Percentiles rank a stretch among this genome's conserved stretches.
These are phyloP conservation scores for Gobiocypris rarus DNA, from an alignment of 2,113 vertebrate species.

Conservation along the genomic window DNA sequence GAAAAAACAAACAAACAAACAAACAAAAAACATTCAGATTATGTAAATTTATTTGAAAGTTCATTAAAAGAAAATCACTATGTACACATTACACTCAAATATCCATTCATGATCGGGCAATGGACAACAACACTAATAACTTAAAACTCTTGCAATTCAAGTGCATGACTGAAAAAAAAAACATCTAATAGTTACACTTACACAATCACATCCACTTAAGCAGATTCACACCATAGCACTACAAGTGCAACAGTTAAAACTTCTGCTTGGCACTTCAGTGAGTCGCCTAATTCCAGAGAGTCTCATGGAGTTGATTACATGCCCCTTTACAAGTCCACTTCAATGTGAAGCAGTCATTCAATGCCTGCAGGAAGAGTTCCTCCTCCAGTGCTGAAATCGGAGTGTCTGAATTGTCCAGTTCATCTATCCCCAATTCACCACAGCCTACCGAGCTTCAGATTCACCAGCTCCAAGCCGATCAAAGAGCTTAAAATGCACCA, in stretches of 20 bases:
- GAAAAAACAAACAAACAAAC: not conserved
- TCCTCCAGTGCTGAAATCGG: constrained; percentile 61
- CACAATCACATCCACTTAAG: constrained; percentile 63
- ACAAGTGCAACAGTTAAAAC: constrained; percentile 61
- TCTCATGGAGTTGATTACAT: constrained; percentile 71
- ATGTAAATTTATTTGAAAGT: constrained; percentile 77
- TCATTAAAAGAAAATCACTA: constrained; percentile 75
- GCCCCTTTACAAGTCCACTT: constrained; percentile 74
- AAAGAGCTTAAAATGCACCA: constrained; percentile 57
- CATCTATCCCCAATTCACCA: constrained; percentile 62
- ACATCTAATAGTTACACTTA: constrained; percentile 57
- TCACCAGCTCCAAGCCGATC: constrained; percentile 51
- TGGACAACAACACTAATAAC: constrained; percentile 71
- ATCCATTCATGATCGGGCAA: constrained; percentile 65
- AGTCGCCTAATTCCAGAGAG: constrained; percentile 66
- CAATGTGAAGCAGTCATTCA: constrained; percentile 81
- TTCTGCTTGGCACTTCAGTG: constrained; percentile 73
- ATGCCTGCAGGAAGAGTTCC: constrained; percentile 59
- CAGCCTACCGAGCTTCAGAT: constrained; percentile 50
- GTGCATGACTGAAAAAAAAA: constrained; percentile 62
- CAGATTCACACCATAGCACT: constrained; percentile 63
- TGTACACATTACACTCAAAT: constrained; percentile 66
- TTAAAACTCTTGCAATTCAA: constrained; percentile 75
- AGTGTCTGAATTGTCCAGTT: constrained; percentile 69
- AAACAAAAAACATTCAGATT: constrained; percentile 44